Percentiles rank a stretch among this genome's conserved stretches.
Conservation (phyloP, 2,888 invertebrate species). For the Anticlea derivata region DNA sequence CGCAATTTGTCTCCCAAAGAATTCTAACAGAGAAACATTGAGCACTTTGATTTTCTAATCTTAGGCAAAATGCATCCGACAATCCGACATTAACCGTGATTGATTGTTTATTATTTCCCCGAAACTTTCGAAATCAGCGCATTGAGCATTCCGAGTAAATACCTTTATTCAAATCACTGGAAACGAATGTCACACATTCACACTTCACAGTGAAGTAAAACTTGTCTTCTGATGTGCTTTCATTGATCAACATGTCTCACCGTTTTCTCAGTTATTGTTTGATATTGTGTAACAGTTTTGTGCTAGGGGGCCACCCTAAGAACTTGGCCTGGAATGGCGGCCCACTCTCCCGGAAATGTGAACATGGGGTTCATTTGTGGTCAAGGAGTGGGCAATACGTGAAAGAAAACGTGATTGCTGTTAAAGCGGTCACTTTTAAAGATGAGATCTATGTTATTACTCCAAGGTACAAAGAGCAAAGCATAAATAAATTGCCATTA, state of each 20-base stretch:
- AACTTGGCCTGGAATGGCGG: constrained; percentile 74
- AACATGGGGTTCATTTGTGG: constrained; percentile 77
- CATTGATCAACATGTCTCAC: constrained; percentile 33
- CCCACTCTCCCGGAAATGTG: constrained; percentile 70
- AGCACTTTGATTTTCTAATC: not conserved
- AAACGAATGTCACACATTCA: constrained; percentile 19
- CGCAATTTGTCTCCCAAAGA: too few species aligned
- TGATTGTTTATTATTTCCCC: constrained; percentile 24
- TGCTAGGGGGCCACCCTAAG: constrained; percentile 46
- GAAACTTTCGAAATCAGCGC: constrained; percentile 34
- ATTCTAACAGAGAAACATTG: too few species aligned
- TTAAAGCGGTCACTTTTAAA: constrained; percentile 81
- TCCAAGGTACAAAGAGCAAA: constrained; percentile 69
- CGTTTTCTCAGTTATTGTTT: constrained; percentile 22
- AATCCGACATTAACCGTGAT: constrained; percentile 12
- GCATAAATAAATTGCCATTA: not conserved
- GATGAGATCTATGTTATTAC: constrained; percentile 84
- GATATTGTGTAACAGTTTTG: constrained; percentile 26
- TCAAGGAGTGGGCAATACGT: constrained; percentile 78
- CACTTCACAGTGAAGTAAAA: constrained; percentile 20
- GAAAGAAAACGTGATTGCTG: constrained; percentile 84
- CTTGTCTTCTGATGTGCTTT: constrained; percentile 11
- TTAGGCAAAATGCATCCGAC: constrained; percentile 14
- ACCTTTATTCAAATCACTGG: constrained; percentile 22
- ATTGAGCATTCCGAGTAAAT: constrained; percentile 31